Conservation (phyloP, 2,797 vertebrate species). For the Delichon dasypus region DNA sequence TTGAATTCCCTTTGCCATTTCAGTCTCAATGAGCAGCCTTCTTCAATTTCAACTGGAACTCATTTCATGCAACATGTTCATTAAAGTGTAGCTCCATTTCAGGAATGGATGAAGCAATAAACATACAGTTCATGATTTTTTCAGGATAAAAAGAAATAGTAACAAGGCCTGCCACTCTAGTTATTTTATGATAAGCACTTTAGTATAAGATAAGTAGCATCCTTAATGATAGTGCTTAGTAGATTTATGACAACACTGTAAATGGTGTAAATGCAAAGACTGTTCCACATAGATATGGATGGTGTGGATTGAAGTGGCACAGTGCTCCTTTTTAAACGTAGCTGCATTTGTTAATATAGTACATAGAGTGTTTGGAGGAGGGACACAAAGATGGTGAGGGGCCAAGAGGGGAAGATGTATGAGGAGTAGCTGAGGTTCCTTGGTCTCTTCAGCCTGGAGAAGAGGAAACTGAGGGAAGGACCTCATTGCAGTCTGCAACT, state of each 20-base stretch:
- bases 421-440: not conserved
- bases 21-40: not conserved
- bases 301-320: not conserved
- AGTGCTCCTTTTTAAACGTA: not conserved
- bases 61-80: not conserved
- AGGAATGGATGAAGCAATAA: not conserved
- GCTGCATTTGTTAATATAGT: not conserved
- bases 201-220: not conserved
- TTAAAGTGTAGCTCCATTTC: not conserved
- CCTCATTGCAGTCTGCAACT: not conserved
- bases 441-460: not conserved
- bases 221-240: not conserved
- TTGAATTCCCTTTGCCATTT: not conserved
- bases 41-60: not conserved
- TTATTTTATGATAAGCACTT: not conserved
- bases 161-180: not conserved
- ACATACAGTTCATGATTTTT: not conserved
- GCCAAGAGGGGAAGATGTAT: not conserved
- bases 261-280: not conserved
- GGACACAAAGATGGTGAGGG: not conserved
- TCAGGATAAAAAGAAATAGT: not conserved
- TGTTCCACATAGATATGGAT: not conserved
- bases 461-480: not conserved
- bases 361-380: not conserved
- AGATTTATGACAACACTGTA: not conserved